Conservation (phyloP, 2,888 invertebrate genomes). For the Barypeithes pellucidus region DNA sequence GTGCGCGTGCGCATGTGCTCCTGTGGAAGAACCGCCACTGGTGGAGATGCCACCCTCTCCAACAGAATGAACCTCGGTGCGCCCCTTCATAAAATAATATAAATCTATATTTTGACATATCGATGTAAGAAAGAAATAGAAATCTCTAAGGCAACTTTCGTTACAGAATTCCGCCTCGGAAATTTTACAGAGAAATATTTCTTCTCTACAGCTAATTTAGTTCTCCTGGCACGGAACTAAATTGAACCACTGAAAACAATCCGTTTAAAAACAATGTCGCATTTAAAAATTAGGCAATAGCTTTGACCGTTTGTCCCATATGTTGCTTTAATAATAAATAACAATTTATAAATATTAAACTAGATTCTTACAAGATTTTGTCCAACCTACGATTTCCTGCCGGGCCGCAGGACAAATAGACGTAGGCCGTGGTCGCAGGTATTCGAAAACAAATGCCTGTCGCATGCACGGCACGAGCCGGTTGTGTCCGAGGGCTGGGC, state of each 20-base stretch:
- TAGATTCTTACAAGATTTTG: conserved; percentile 54
- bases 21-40: too few relatives aligned
- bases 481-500: conserved; percentile 19
- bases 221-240: too few relatives aligned
- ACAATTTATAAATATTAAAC: conserved; percentile 53
- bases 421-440: conserved; percentile 52
- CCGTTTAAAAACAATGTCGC: conserved; percentile 16
- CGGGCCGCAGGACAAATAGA: conserved; percentile 47
- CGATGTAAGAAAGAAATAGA: too few relatives aligned
- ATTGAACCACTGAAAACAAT: conserved; percentile 1
- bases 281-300: conserved; percentile 48
- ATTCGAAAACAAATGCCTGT: conserved; percentile 50
- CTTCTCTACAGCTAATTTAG: too few relatives aligned
- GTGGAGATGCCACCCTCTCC: too few relatives aligned
- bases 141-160: too few relatives aligned
- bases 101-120: too few relatives aligned
- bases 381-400: conserved; percentile 54
- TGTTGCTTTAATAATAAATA: conserved; percentile 46
- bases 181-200: too few relatives aligned
- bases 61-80: too few relatives aligned
- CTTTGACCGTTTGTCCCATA: conserved; percentile 50
- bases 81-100: too few relatives aligned
- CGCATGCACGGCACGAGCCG: conserved; percentile 53
- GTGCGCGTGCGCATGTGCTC: too few relatives aligned
- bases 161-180: too few relatives aligned